Percentiles rank a stretch among this genome's conserved stretches.
Conservation (phyloP, 2,113 vertebrate genomes). For the Peucedramus taeniatus region DNA sequence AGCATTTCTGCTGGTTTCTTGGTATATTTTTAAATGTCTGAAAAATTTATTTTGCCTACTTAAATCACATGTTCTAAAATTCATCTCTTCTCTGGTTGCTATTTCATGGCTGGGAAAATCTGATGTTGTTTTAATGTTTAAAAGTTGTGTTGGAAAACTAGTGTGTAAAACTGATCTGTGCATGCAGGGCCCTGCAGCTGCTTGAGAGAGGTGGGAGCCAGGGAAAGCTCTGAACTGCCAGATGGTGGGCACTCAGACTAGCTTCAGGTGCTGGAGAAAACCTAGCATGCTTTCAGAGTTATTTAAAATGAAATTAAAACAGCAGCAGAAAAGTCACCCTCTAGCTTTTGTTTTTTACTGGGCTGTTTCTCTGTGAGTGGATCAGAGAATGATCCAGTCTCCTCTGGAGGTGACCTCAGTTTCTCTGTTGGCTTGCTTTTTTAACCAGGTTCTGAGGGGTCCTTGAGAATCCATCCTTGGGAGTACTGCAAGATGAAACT, state of each 20-base stretch:
- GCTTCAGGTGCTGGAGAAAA: slow-evolving; percentile 20
- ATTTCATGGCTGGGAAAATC: background rate
- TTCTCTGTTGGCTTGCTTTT: background rate
- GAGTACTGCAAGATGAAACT: background rate
- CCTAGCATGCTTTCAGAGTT: background rate
- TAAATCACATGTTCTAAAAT: background rate
- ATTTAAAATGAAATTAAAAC: background rate
- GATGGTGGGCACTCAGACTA: background rate
- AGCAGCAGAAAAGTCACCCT: background rate
- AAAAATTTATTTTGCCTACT: background rate
- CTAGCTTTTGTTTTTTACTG: background rate
- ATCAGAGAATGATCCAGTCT: background rate
- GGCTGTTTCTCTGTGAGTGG: rapidly evolving
- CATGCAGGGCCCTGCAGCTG: background rate
- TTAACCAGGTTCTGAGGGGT: background rate
- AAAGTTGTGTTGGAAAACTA: background rate
- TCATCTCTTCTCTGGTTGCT: background rate
- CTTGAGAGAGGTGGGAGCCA: background rate
- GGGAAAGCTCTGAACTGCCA: background rate
- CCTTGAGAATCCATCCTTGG: background rate
- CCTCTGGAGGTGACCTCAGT: background rate
- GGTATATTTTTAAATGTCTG: background rate
- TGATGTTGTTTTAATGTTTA: background rate
- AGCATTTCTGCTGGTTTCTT: background rate
- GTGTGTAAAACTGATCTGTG: background rate